Percentiles rank a stretch among this genome's conserved stretches.
Conservation (phyloP, 2,113 vertebrate genomes). For the Bagarius yarrelli region DNA sequence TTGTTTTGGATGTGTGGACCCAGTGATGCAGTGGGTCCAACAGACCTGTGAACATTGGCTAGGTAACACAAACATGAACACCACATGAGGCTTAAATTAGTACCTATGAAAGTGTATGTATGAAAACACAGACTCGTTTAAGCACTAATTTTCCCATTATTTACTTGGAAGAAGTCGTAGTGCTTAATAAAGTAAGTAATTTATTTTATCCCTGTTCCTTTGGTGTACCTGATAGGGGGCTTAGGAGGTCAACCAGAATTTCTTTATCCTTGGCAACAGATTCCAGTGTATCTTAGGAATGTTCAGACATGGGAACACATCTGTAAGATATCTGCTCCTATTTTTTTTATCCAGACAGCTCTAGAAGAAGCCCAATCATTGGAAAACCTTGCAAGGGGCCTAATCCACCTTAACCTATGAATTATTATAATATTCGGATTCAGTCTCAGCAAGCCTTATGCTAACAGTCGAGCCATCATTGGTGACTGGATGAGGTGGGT, state of each 20-base stretch:
- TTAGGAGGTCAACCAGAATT: not conserved
- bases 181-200: too few relatives aligned
- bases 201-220: too few relatives aligned
- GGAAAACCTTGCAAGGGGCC: not conserved
- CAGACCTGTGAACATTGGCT: too few relatives aligned
- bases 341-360: not conserved
- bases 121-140: not conserved
- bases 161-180: not conserved
- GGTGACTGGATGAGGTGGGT: not conserved
- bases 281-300: not conserved
- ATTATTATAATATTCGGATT: too few relatives aligned
- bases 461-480: not conserved
- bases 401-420: not conserved
- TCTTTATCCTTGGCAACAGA: not conserved
- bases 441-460: not conserved
- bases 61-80: not conserved
- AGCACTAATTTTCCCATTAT: not conserved
- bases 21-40: too few relatives aligned
- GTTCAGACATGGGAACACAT: not conserved
- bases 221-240: not conserved
- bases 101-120: not conserved
- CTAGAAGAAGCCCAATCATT: not conserved
- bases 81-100: not conserved
- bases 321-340: not conserved
- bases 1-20: too few relatives aligned